Evolutionary conservation across 2,113 vertebrate species (phyloP), one percentile per base, ranked within the genome.

Genomic region (Misgurnus mizolepis): DNA sequence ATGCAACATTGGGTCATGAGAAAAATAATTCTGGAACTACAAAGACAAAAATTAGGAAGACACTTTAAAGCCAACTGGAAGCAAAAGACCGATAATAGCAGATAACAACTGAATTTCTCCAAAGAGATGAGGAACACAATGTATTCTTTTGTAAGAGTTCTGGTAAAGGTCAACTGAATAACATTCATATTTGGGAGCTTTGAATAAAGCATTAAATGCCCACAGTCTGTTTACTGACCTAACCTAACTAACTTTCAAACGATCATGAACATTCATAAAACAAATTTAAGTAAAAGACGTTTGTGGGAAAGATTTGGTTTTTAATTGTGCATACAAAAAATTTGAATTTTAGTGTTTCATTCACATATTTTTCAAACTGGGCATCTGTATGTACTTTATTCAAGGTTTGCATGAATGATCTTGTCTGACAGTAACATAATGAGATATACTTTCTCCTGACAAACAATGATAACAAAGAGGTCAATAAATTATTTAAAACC

Each of bases 51-150:
- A 40, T 56, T 56, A 53, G 27, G 17, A 22, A 73, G 40, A 62
- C 4, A 49, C 58, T 17, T 75, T 47, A 62, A 62, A 74, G 69
- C 34, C 71, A 47, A 17, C 53, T 39, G 49, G 14, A 15, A 55
- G 11, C 11, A 49, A 34, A 74, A 5, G 6, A 49, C 56, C 18
- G 56, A 47, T 8, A 47, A 14, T 41, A 62, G 40, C 41, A 47
- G 22, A 12, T 62, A 75, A 62, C 18, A 27, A 34, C 50, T 56
- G 34, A 41, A 22, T 62, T 47, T 39, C 60, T 11, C 60, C 14
- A 34, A 43, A 9, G 60, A 49, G 60, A 49, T 47, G 73, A 76
- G 47, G 18, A 39, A 64, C 27, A 73, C 70, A 76, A 76, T 76
- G 56, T 61, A 22, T n/a, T 64, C 43, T 14, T 64, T 76, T 76